Evolutionary conservation across 2,113 vertebrate species (phyloP).

Genomic region (Barnardius zonarius): DNA sequence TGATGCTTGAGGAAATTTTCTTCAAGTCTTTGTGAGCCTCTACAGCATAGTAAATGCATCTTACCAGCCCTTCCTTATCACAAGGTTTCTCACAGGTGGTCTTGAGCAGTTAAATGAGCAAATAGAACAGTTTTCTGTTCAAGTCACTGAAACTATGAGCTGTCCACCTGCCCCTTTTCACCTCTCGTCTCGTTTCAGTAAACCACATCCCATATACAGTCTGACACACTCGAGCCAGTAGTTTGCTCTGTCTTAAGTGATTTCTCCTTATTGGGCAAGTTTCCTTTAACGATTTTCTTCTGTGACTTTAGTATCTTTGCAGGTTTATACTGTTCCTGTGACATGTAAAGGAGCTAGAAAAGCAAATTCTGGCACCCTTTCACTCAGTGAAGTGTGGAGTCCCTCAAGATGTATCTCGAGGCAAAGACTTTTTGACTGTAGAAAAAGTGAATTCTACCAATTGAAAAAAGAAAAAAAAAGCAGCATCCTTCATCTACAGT

Average conservation of each 20-base stretch:
- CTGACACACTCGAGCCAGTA: neutral
- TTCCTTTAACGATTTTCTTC: neutral
- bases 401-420: too few relatives aligned
- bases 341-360: too few relatives aligned
- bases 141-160: neutral
- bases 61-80: neutral
- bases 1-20: neutral
- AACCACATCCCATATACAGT: neutral
- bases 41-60: neutral
- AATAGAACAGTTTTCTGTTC: neutral
- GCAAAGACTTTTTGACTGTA: neutral
- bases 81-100: neutral
- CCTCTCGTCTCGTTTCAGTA: neutral
- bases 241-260: too few relatives aligned
- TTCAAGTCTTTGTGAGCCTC: neutral
- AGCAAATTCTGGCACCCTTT: too few relatives aligned
- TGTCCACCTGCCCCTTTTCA: neutral
- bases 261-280: neutral
- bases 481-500: neutral
- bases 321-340: too few relatives aligned
- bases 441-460: neutral
- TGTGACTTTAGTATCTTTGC: neutral
- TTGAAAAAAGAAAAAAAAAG: neutral
- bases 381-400: neutral
- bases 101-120: neutral